Percentiles rank a stretch among this genome's conserved stretches.
These are phyloP conservation scores for Phortica okadai DNA, from an alignment of 2,888 invertebrate species.

Conservation along the genomic window DNA sequence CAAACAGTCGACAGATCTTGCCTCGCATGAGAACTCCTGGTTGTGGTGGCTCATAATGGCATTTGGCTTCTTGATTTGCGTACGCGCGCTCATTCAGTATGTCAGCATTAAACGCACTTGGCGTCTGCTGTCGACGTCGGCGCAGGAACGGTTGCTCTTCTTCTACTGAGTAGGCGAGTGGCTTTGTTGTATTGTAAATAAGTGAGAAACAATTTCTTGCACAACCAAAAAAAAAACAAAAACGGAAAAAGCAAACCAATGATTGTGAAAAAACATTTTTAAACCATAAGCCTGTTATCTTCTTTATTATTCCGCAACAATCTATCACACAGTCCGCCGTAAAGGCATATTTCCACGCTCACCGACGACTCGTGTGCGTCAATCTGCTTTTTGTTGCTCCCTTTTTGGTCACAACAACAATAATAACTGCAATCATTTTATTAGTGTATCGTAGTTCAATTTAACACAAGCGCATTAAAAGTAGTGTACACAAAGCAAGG, in stretches of 20 bases:
- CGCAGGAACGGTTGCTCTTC: slow-evolving; percentile 91
- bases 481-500: not conserved
- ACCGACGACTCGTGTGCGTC: not conserved
- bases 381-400: not conserved
- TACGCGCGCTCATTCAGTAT: slow-evolving; percentile 91
- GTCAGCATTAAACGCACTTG: slow-evolving; percentile 92
- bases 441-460: not conserved
- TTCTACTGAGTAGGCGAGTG: slow-evolving; percentile 81
- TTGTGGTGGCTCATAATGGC: slow-evolving; percentile 95
- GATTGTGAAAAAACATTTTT: slow-evolving; percentile 10
- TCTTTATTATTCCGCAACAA: no score
- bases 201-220: not conserved
- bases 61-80: slow-evolving; percentile 91
- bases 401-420: not conserved
- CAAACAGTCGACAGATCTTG: slow-evolving; percentile 91
- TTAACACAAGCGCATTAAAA: not conserved
- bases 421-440: not conserved
- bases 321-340: no score
- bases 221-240: not conserved
- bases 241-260: not conserved
- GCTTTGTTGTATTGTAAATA: slow-evolving; percentile 36
- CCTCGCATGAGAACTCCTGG: slow-evolving; percentile 92
- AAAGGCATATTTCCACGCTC: no score
- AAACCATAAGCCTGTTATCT: not conserved
- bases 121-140: slow-evolving; percentile 89